Evolutionary conservation across 2,888 invertebrate species (phyloP), one percentile per base, ranked within the genome.

Genomic region (Catocala fraxini): DNA sequence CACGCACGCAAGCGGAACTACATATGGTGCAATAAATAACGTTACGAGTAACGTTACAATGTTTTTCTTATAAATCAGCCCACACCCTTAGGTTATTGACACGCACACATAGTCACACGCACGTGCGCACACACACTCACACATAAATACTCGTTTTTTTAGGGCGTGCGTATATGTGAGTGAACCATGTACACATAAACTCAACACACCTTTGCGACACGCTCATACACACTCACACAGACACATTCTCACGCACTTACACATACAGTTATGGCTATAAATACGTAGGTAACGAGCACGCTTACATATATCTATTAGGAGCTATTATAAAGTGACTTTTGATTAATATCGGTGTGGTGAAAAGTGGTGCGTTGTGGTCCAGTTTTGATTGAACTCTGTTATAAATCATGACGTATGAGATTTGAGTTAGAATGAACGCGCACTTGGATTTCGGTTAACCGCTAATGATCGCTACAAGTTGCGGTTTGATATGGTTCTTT

Each of bases 381-480:
- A 68, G 64, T 71, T 72, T 51, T 62, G 71, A 73, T 73, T 68
- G 59, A 63, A 68, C 68, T 75, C 54, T 52, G 71, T 62, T 64
- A 58, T 63, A 56, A 64, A 71, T 64, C 53, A 71, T 73, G 71
- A 43, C 51, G 58, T 45, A 41, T 15, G 59, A 39, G 12, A 46
- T 46, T 10, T 13, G 10, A 34, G 10, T 15, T 13, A 51, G 51
- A 6, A n/a, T 9, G 11, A 13, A 10, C 33, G 6, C 4, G 9
- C 35, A 39, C 35, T 39, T 39, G 9, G 35, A 9, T 5, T 5
- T 25, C 4, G 1, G 25, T 25, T 25, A 25, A 1, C 15, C 15
- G 15, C 15, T 15, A 15, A 15, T 15, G 15, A 2, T 2, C 15
- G 15, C 15, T 15, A 15, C 15, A 15, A 15, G 15, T 15, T 15